Conservation (phyloP, 2,113 vertebrate species). For the Centropus bengalensis region DNA sequence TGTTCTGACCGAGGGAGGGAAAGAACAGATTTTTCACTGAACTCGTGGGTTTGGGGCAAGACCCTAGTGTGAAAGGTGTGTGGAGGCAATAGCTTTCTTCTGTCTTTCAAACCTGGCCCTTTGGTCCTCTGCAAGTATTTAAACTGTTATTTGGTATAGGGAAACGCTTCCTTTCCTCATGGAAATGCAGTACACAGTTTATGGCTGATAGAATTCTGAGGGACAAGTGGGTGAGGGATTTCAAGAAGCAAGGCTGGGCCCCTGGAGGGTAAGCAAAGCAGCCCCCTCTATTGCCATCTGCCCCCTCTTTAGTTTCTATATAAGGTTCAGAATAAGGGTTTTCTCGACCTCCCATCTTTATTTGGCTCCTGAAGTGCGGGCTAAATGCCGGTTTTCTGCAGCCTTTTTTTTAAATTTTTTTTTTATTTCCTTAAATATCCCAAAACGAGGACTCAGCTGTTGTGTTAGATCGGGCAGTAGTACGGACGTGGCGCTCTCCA, state of each 20-base stretch:
- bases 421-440: too few relatives aligned
- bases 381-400: too few relatives aligned
- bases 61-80: fast-evolving
- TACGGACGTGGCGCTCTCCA: too few relatives aligned
- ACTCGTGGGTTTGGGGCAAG: neutral
- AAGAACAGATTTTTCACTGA: neutral
- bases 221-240: neutral
- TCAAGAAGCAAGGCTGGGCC: neutral
- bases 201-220: neutral
- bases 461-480: too few relatives aligned
- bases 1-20: neutral
- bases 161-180: neutral
- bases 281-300: too few relatives aligned
- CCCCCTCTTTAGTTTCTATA: too few relatives aligned
- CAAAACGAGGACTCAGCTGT: too few relatives aligned
- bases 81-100: neutral
- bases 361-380: too few relatives aligned
- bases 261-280: fast-evolving
- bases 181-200: neutral
- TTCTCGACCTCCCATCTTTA: too few relatives aligned
- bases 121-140: neutral
- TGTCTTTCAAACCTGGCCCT: neutral
- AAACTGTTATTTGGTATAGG: neutral
- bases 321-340: too few relatives aligned
- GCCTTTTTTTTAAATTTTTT: too few relatives aligned